Conservation (phyloP, 2,113 vertebrate genomes). For the Melanerpes aurifrons region DNA sequence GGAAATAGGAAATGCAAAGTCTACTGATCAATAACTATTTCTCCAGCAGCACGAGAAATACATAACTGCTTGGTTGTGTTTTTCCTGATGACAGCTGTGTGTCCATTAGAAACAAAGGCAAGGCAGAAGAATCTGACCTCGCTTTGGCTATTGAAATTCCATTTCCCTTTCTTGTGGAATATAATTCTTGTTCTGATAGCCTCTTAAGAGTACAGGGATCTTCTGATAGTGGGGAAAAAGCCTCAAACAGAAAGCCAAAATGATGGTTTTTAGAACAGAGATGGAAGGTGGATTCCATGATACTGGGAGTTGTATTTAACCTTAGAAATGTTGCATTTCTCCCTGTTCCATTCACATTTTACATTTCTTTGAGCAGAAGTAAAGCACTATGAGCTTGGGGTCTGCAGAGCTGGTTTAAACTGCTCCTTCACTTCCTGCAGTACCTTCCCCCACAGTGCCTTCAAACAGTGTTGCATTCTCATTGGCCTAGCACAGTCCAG, state of each 20-base stretch:
- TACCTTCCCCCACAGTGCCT: neutral
- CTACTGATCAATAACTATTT: neutral
- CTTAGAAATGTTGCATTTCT: neutral
- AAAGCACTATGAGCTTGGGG: neutral
- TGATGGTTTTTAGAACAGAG: neutral
- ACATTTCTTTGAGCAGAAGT: neutral
- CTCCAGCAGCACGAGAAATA: neutral
- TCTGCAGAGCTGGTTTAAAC: neutral
- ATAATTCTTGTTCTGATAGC: neutral
- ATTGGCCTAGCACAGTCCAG: neutral
- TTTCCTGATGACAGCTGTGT: neutral
- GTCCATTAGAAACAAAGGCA: neutral
- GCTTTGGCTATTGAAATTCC: neutral
- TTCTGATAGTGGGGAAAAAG: neutral
- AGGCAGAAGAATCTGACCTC: neutral
- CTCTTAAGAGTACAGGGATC: neutral
- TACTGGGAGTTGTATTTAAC: neutral
- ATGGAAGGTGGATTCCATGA: neutral
- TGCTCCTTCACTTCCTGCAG: neutral
- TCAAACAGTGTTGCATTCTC: neutral
- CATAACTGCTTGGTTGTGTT: neutral
- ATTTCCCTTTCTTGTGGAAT: neutral
- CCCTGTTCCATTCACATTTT: neutral
- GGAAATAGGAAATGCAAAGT: neutral
- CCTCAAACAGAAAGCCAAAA: neutral